Evolutionary conservation across 2,113 vertebrate species (phyloP), one percentile per base, ranked within the genome.

Genomic region (Ictidomys tridecemlineatus): DNA sequence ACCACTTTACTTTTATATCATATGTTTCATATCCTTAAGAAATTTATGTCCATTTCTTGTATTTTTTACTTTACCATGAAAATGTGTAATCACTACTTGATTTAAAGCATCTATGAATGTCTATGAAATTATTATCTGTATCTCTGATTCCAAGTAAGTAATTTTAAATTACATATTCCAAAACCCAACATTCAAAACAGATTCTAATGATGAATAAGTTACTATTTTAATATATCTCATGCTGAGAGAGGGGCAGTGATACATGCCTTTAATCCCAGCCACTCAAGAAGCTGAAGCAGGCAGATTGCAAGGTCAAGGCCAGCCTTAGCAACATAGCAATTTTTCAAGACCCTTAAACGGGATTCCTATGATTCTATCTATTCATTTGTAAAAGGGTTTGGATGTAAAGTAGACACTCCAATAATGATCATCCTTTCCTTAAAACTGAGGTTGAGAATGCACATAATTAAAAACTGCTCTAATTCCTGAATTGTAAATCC

Each of bases 381-480:
- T 97, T 0, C 98, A 98, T 83, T 99, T 99, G 97, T 99, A 99
- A 95, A 99, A 99, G 0, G 99, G 99, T 53, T 99, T 98, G 0
- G 99, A 99, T 61, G 99, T 99, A 96, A 99, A 99, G 97, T 99
- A 99, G 10, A 99, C 99, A 78, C 99, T 99, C 99, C 99, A 99
- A 94, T 99, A 99, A 97, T 99, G 99, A 95, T 99, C 99, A 37
- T 99, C 99, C 58, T 61, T 61, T 61, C 8, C 58, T 61, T 61
- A 61, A 61, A 61, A 61, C 58, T 61, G 58, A 61, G 58, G 58
- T 61, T 61, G 58, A 26, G 24, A 61, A 61, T 26, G 20, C 58
- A 24, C 24, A 61, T 61, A 26, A 61, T 61, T 61, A 24, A 24
- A 61, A 61, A 22, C 58, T 61, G 18, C 58, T 61, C 8, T 61